These are phyloP conservation scores for Chrysomela aeneicollis DNA, from an alignment of 2,888 invertebrate genomes.

Conservation along the genomic window DNA sequence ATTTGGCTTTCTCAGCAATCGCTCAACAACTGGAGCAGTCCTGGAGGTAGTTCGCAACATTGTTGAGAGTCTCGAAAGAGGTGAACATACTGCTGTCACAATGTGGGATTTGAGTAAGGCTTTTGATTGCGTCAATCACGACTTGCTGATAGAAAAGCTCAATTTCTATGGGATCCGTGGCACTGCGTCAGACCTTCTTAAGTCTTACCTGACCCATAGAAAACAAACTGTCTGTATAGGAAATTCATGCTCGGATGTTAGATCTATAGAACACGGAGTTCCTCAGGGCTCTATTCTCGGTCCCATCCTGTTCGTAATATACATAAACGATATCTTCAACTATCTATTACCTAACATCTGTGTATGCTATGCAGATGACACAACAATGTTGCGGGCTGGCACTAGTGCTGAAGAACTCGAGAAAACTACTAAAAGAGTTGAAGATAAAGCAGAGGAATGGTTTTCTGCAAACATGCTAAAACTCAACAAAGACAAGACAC, in stretches of 20 bases:
- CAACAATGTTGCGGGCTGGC: not conserved
- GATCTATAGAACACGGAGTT: not conserved
- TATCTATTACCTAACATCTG: not conserved
- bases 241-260: not conserved
- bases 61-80: constrained; percentile 1
- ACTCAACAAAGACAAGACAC: not conserved
- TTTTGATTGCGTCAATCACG: constrained; percentile 5
- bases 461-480: not conserved
- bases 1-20: not conserved
- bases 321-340: not conserved
- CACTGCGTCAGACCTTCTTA: not conserved
- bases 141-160: constrained; percentile 14
- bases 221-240: not conserved
- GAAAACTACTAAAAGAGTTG: not conserved
- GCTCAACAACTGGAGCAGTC: not conserved
- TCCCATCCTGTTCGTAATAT: not conserved
- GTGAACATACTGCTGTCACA: constrained; percentile 1
- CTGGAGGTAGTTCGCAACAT: not conserved
- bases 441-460: constrained; percentile 15
- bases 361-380: constrained; percentile 5
- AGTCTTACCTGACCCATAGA: not conserved
- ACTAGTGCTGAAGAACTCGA: not conserved
- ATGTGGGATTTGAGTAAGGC: constrained; percentile 1
- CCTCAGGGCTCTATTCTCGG: not conserved
- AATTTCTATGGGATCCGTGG: constrained; percentile 4